phyloP scores from a whole-genome alignment of 2,888 invertebrate species.

The Esperia sulphurella region DNA sequence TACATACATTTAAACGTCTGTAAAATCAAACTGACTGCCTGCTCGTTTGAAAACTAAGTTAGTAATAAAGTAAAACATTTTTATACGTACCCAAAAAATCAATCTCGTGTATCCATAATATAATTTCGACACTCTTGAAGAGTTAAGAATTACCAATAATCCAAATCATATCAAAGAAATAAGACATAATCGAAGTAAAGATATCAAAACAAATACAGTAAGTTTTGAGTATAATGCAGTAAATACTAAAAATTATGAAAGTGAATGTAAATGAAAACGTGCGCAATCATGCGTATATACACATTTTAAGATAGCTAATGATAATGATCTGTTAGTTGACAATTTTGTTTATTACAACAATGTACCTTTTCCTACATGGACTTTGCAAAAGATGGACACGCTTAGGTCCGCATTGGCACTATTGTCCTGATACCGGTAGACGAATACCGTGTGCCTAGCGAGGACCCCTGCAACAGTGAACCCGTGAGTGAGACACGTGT shows the following conservation, averaged over 20 bases:
- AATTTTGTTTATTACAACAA: neutral
- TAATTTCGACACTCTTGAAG: too few relatives aligned
- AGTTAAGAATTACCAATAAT: too few relatives aligned
- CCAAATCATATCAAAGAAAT: too few relatives aligned
- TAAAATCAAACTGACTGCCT: too few relatives aligned
- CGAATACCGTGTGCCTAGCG: conserved; percentile 73
- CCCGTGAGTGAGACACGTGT: conserved; percentile 20
- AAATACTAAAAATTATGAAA: neutral
- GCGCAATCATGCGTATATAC: conserved; percentile 5
- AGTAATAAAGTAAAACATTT: too few relatives aligned
- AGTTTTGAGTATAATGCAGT: neutral
- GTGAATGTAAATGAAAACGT: conserved; percentile 1
- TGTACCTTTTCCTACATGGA: conserved; percentile 79
- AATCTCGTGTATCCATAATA: too few relatives aligned
- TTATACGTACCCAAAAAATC: too few relatives aligned
- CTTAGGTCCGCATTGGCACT: conserved; percentile 72
- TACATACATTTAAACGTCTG: too few relatives aligned
- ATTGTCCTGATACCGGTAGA: conserved; percentile 74
- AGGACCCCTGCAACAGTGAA: conserved; percentile 73
- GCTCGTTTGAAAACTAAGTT: too few relatives aligned
- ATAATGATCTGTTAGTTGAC: conserved; percentile 1
- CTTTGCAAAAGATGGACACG: conserved; percentile 77
- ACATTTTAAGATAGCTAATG: conserved; percentile 3
- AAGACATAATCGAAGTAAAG: too few relatives aligned
- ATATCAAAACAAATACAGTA: neutral